Conservation (phyloP, 2,888 invertebrate species). For the Himalopsyche japonica region DNA sequence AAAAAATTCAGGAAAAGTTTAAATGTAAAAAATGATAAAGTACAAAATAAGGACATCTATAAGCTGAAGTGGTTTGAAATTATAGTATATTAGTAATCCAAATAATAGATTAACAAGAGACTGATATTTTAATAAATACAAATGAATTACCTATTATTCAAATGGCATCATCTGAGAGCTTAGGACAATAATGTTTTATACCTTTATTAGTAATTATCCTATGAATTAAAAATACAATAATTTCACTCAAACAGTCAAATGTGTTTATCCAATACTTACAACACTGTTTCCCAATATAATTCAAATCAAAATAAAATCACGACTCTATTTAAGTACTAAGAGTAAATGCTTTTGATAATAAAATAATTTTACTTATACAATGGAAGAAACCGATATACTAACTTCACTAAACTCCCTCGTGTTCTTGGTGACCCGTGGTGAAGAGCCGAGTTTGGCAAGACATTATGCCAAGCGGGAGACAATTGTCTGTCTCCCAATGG, state of each 20-base stretch:
- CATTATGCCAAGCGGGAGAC: constrained; percentile 32
- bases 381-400: not conserved
- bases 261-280: not conserved
- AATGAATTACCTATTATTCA: not conserved
- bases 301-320: not conserved
- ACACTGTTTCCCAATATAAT: not conserved
- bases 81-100: too few relatives aligned
- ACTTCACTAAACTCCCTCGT: constrained; percentile 37
- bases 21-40: too few relatives aligned
- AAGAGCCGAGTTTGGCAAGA: constrained; percentile 20
- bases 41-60: too few relatives aligned
- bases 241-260: constrained; percentile 2
- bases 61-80: too few relatives aligned
- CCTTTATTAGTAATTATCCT: not conserved
- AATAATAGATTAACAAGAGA: too few relatives aligned
- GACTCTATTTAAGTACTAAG: too few relatives aligned
- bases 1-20: too few relatives aligned
- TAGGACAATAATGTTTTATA: not conserved
- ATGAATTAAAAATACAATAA: not conserved
- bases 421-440: constrained; percentile 20
- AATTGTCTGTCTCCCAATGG: constrained; percentile 27
- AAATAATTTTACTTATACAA: not conserved
- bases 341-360: not conserved
- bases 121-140: not conserved
- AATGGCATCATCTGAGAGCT: not conserved